Evolutionary conservation across 2,888 invertebrate genomes (phyloP), one percentile per base, ranked within the genome.

Genomic region (Hemaris fuciformis): DNA sequence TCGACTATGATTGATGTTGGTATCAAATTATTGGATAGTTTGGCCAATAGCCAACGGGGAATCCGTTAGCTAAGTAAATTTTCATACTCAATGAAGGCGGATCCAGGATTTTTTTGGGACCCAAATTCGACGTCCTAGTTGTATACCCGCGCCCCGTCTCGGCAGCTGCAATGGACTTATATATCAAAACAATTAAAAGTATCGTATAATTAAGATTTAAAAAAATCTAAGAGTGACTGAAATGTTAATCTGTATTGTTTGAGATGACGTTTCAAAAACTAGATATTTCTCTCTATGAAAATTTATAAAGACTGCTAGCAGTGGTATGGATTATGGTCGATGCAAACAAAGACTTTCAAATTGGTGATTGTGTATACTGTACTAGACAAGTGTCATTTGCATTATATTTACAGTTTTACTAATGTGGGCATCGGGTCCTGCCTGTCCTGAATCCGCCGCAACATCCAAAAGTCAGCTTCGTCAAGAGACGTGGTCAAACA

Each of bases 401-500:
- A 53, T 18, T 53, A 27, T n/a, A n/a, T 27, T 18, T 18, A 18
- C 18, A 45, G 13, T 6, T 10, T 45, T n/a, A 38, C 2, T 10
- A 31, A 15, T 3, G 10, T n/a, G 53, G 65, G 67, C 70, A 46
- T 43, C 20, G 38, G 48, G 53, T 31, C 31, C 53, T 18, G 27
- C 15, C 15, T 25, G 25, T 53, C 53, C 53, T 53, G 53, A 18
- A 53, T 53, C 53, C 53, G 31, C 53, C 53, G 27, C 31, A 10
- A 53, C 53, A 53, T 73, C 80, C 81, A 82, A 83, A 81, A 82
- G 84, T 73, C 75, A 81, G 77, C 73, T 69, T 74, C 73, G 68
- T 68, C 67, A 45, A 62, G 34, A 20, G 15, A 56, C 45, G 56
- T 31, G 42, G 42, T n/a, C 42, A 42, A 67, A 72, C 70, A 66